Conservation (phyloP, 2,888 invertebrate species). For the Drosophila mimetica region DNA sequence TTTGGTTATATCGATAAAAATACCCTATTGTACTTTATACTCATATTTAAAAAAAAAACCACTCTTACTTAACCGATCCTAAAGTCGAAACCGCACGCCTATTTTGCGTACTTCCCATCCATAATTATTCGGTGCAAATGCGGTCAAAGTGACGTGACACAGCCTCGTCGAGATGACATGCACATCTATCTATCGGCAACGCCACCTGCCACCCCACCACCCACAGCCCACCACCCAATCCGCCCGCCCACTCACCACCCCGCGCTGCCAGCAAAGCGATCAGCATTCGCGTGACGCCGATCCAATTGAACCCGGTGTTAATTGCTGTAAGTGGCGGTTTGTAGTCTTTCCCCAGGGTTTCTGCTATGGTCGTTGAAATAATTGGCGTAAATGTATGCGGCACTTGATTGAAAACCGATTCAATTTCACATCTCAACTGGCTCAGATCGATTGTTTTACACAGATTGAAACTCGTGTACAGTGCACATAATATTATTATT, state of each 20-base stretch:
- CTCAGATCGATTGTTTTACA: no score
- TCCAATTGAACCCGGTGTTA: conserved; percentile 73
- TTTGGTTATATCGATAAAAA: no score
- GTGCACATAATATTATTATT: no score
- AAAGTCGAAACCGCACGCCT: no score
- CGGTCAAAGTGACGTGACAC: neutral
- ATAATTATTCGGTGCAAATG: neutral
- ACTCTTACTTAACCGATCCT: neutral
- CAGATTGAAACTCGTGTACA: no score
- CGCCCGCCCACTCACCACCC: neutral
- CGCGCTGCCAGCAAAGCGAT: neutral
- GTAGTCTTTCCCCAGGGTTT: conserved; percentile 10
- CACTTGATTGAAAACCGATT: conserved; percentile 62
- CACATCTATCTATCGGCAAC: conserved; percentile 1
- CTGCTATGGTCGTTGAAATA: conserved; percentile 39
- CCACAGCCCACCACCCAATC: neutral
- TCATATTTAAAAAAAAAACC: no score
- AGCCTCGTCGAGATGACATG: neutral
- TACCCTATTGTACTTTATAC: no score
- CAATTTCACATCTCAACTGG: no score
- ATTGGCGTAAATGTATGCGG: conserved; percentile 60
- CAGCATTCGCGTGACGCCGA: conserved; percentile 34
- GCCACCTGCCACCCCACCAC: neutral
- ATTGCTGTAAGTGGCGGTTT: conserved; percentile 59
- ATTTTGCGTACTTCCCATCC: no score